These are phyloP conservation scores for Arenaria interpres DNA, from an alignment of 2,113 vertebrate species.

Conservation along the genomic window DNA sequence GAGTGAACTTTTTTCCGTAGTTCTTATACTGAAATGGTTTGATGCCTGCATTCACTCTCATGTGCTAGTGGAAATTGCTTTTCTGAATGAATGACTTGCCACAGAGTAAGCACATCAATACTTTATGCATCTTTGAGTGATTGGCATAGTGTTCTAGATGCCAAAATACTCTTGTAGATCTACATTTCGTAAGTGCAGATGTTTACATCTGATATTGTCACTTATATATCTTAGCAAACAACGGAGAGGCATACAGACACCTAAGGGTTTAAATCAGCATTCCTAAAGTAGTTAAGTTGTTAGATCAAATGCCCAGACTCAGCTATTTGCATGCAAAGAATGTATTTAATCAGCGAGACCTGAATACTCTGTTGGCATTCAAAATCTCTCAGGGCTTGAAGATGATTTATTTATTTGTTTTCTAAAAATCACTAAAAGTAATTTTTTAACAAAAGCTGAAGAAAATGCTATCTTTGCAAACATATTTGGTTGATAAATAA, in stretches of 20 bases:
- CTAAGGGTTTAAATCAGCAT: background rate
- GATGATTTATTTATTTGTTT: background rate
- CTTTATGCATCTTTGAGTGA: slow-evolving; percentile 89
- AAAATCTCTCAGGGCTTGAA: background rate
- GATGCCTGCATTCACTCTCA: slow-evolving; percentile 87
- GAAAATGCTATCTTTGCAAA: background rate
- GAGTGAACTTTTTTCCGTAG: slow-evolving; percentile 87
- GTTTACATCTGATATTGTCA: background rate
- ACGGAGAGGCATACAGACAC: background rate
- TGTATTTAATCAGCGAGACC: background rate
- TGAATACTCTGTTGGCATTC: background rate
- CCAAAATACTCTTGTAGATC: slow-evolving; percentile 75
- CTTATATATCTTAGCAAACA: background rate
- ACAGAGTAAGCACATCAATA: slow-evolving; percentile 87
- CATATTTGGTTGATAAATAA: background rate
- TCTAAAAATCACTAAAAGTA: background rate
- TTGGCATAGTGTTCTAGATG: slow-evolving; percentile 88
- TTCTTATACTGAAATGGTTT: slow-evolving; percentile 89
- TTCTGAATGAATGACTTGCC: slow-evolving; percentile 88
- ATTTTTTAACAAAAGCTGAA: background rate
- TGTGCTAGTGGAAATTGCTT: slow-evolving; percentile 86
- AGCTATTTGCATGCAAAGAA: background rate
- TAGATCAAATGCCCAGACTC: background rate
- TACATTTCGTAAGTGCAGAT: background rate
- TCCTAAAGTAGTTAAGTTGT: background rate